Evolutionary conservation across 2,113 vertebrate genomes (phyloP).

Genomic region (Mustela lutreola): DNA sequence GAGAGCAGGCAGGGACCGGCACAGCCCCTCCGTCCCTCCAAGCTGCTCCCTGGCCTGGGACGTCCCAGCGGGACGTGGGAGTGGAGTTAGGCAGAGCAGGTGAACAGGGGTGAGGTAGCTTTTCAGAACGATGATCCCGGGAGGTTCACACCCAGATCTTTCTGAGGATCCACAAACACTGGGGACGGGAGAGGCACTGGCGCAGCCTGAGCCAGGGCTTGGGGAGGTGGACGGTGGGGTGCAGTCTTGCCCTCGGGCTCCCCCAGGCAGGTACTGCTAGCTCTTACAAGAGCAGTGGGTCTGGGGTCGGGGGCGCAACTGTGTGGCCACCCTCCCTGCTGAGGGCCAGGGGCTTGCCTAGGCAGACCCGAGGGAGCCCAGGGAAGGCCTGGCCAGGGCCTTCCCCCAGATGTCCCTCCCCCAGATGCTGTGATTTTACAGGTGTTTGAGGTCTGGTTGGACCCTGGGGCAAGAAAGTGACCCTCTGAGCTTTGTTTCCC

Average conservation of each 20-base stretch:
- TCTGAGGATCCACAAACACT: not conserved
- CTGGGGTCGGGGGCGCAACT: not conserved
- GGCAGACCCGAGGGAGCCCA: not conserved
- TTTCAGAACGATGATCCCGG: not conserved
- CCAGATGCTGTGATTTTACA: not conserved
- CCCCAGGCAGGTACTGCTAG: not conserved
- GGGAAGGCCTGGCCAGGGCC: not conserved
- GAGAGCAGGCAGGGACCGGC: rapidly evolving
- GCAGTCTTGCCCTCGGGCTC: not conserved
- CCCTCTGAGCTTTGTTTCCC: not conserved
- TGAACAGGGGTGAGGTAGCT: rapidly evolving
- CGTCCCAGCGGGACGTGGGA: not conserved
- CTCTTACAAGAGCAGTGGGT: not conserved
- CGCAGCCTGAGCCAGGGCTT: not conserved
- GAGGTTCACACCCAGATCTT: not conserved
- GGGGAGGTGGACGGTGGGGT: rapidly evolving
- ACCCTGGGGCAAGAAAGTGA: not conserved
- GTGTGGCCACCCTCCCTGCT: not conserved
- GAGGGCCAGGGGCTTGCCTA: not conserved
- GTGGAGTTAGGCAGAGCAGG: not conserved
- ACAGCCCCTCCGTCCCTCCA: rapidly evolving
- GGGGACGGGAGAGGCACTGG: not conserved
- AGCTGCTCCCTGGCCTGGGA: not conserved
- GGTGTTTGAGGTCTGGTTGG: not conserved
- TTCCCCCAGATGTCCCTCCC: not conserved